Evolutionary conservation across 2,113 vertebrate genomes (phyloP).

Genomic region (Micromys minutus): DNA sequence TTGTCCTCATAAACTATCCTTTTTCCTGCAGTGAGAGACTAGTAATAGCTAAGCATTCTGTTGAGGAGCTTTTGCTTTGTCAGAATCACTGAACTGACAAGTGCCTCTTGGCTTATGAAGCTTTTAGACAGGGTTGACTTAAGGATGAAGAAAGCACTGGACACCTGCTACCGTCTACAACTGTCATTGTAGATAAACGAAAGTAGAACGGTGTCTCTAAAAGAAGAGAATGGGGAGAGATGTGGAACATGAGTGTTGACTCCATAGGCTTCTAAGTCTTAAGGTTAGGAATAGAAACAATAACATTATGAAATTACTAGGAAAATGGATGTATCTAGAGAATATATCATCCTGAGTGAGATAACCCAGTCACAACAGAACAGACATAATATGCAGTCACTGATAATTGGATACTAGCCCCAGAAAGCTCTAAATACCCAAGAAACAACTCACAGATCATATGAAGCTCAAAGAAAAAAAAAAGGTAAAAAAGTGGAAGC

Average conservation of each 20-base stretch:
- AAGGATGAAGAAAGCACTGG: not conserved
- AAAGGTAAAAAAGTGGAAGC: too few species aligned
- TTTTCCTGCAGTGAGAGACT: not conserved
- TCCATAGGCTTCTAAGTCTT: not conserved
- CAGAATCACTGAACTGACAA: slow-evolving; percentile 32
- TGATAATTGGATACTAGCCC: too few species aligned
- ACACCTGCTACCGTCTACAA: slow-evolving; percentile 13
- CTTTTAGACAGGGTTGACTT: slow-evolving; percentile 20
- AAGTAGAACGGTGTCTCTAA: not conserved
- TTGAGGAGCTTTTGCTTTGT: not conserved
- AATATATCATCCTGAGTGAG: too few species aligned
- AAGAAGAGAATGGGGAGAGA: not conserved
- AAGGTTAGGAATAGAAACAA: too few species aligned
- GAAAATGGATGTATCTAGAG: too few species aligned
- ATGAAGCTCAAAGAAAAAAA: too few species aligned
- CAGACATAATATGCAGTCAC: too few species aligned
- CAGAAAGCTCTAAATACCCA: too few species aligned
- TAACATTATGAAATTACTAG: too few species aligned
- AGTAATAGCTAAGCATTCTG: not conserved
- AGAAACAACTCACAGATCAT: too few species aligned
- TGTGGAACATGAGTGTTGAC: not conserved
- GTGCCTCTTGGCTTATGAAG: not conserved
- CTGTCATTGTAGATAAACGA: not conserved
- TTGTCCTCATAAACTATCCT: not conserved
- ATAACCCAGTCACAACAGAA: too few species aligned